phyloP scores from a whole-genome alignment of 1,140 invertebrate genomes.

The Drosophila truncata region DNA sequence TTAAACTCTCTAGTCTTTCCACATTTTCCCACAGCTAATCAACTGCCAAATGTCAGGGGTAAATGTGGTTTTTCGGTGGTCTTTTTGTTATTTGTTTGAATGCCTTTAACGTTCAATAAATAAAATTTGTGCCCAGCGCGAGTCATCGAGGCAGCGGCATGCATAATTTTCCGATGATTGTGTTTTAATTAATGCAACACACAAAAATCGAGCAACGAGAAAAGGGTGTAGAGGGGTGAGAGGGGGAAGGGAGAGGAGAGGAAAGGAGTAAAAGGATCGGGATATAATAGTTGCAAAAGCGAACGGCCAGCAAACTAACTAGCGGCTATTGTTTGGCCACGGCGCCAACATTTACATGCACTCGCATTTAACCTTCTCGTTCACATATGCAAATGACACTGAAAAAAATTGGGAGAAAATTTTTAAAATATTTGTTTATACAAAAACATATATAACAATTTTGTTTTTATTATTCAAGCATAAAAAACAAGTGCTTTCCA shows the following conservation, averaged over 20 bases:
- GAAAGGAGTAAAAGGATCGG: conserved; percentile 11
- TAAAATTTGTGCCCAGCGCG: conserved; percentile 52
- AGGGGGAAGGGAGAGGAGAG: too few relatives aligned
- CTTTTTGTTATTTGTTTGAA: conserved; percentile 53
- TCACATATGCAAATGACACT: conserved; percentile 10
- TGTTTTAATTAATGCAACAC: conserved; percentile 77
- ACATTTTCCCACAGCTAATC: conserved; percentile 56
- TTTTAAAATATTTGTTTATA: not conserved
- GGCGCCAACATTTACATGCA: conserved; percentile 63
- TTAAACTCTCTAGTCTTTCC: not conserved
- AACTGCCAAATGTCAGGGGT: conserved; percentile 40
- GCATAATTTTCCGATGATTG: conserved; percentile 77
- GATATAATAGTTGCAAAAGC: conserved; percentile 48
- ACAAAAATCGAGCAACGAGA: conserved; percentile 30
- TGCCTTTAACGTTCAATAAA: conserved; percentile 70
- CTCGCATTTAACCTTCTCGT: conserved; percentile 20
- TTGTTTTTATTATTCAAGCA: not conserved
- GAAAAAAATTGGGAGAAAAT: not conserved
- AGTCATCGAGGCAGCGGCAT: conserved; percentile 43
- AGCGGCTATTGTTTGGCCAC: conserved; percentile 71
- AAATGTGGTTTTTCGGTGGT: not conserved
- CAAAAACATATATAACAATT: not conserved
- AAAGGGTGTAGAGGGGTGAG: too few relatives aligned
- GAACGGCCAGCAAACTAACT: conserved; percentile 68
- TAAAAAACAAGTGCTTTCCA: too few relatives aligned